Evolutionary conservation across 2,888 invertebrate genomes (phyloP).

Genomic region (Andrena bicolor): DNA sequence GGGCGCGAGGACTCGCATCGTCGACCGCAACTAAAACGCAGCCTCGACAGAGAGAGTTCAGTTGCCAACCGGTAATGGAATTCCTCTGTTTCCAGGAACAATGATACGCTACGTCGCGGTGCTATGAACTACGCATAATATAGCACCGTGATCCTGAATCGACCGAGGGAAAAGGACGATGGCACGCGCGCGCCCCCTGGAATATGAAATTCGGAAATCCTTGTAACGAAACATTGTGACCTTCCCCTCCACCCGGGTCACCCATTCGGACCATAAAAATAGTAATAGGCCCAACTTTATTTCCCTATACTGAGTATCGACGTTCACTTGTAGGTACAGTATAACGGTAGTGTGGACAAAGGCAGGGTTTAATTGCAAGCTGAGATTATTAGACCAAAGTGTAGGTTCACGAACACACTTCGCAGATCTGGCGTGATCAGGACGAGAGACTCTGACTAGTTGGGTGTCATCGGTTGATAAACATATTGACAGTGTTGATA

Average conservation of each 20-base stretch:
- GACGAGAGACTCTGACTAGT: background rate
- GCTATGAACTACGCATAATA: conserved; percentile 82
- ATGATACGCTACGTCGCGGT: conserved; percentile 82
- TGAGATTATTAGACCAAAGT: too few relatives aligned
- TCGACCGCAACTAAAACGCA: conserved; percentile 81
- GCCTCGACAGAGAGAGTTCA: conserved; percentile 79
- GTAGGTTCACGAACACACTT: too few relatives aligned
- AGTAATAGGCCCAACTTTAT: background rate
- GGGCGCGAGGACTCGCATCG: conserved; percentile 77
- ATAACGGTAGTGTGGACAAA: background rate
- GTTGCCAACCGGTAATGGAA: conserved; percentile 83
- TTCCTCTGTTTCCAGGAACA: conserved; percentile 83
- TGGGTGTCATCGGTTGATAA: background rate
- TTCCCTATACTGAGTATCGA: background rate
- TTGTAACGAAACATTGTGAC: conserved; percentile 43
- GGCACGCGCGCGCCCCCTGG: conserved; percentile 40
- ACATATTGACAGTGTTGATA: background rate
- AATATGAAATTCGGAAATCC: conserved; percentile 72
- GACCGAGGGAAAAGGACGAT: conserved; percentile 42
- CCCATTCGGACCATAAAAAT: background rate
- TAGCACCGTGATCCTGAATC: conserved; percentile 66
- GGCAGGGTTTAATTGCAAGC: background rate
- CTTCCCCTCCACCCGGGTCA: background rate
- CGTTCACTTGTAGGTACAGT: too few relatives aligned
- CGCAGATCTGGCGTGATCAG: too few relatives aligned